Base-by-base conservation (phyloP, 2,888 invertebrate species). In the Drosophila kanekoi region DNA sequence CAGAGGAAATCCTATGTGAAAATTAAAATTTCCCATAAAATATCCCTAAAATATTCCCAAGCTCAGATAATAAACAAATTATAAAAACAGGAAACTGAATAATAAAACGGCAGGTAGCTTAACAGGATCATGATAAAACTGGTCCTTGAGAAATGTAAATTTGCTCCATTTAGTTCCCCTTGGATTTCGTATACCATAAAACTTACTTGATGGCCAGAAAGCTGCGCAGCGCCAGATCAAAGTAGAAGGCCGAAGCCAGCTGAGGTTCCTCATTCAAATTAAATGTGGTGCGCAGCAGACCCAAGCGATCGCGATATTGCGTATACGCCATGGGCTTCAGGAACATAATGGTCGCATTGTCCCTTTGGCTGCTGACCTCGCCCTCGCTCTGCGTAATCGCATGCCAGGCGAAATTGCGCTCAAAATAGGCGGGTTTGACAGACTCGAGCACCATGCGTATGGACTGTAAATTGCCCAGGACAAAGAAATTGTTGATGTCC, bases 401-500 rank as follows among this genome's bases (percentile, higher is more conserved):
- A 91, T 97, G 96, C 98, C 98, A 97, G 45, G 97, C 96, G 77
- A 96, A 97, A 92, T 97, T 96, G 63, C 95, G 94, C 14, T 96
- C 96, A 87, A 97, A 97, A 90, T 96, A 96, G 71, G 95, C 95
- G 43, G 96, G 94, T 47, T 94, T 94, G 68, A 96, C 95, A 0
- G 96, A 97, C 70, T 93, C 92, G 45, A 97, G 92, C 23, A 95
- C 95, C 63, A 93, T 93, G 80, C 95, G 95, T 56, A 97, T 95
- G 6, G 96, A 96, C 49, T 93, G 93, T 49, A 95, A 92, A 82
- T 94, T 95, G 3, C 96, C 97, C 52, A 98, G 93, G 10, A 98
- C 93, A 91, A 98, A 98, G 90, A 96, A 97, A 90, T 98, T 97
- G 23, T 97, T 96, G 43, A 98, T 96, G 87, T 98, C 97, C 81